Evolutionary conservation across 2,888 invertebrate genomes (phyloP), one percentile per base, ranked within the genome.

Genomic region (Stenotaenia linearis): DNA sequence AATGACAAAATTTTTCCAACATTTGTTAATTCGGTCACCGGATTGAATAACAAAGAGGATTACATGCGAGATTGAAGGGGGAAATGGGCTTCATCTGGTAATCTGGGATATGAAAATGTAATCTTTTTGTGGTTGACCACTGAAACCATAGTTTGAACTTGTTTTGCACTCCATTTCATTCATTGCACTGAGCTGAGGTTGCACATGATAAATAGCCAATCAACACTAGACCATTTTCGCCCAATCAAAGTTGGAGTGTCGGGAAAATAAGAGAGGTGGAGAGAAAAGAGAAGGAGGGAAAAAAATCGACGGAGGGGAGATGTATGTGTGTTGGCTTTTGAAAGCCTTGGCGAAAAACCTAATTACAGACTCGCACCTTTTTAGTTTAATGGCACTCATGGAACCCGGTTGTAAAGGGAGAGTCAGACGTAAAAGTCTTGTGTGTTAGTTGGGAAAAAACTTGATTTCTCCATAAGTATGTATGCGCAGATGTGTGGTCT

Each of bases 381-480:
- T 69, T 69, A 69, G 69, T 69, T 69, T 69, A 69, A 69, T 69
- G 69, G 69, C 69, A 69, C 69, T 69, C 69, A 28, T 69, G 69
- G 28, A 6, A 15, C 10, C 28, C 10, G 10, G 69, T 69, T 69
- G n/a, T 69, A 69, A 69, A n/a, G 69, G 28, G 69, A 69, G 69
- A 69, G 69, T 25, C 2, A 25, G 45, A 6, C 32, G 32, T 9
- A 28, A 69, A 69, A 69, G 69, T 28, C 12, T 25, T 25, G 69
- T 69, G 69, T 69, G 69, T 4, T 50, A 18, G 50, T 50, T 50
- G 50, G 69, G n/a, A n/a, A 25, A 69, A 69, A 69, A 69, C 69
- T 69, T 69, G 69, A 69, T 69, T 69, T 69, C n/a, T 28, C 10
- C n/a, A 23, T 69, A 18, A 21, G n/a, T 18, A 7, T n/a, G 50